Conservation (phyloP, 2,797 vertebrate genomes). For the Pteronotus mesoamericanus region DNA sequence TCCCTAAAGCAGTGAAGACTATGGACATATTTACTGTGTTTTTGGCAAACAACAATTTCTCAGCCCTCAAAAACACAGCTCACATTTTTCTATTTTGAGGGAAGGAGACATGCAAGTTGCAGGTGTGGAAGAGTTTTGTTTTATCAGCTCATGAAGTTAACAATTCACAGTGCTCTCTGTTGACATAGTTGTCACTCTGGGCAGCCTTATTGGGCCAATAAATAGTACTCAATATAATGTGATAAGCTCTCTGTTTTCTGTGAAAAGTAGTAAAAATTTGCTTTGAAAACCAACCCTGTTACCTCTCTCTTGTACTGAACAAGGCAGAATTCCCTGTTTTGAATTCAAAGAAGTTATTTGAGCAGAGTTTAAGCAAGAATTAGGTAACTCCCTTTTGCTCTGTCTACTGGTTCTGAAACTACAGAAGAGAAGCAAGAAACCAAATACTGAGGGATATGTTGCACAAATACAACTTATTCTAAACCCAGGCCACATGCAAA, state of each 20-base stretch:
- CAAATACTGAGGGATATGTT: neutral
- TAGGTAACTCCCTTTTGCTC: neutral
- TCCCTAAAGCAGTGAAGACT: neutral
- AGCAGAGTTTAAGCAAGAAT: neutral
- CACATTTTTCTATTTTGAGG: neutral
- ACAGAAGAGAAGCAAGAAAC: constrained; percentile 19
- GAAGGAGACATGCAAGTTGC: neutral
- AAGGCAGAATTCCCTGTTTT: neutral
- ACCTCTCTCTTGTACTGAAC: neutral
- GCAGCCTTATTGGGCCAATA: neutral
- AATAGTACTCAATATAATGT: neutral
- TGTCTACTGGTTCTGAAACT: neutral
- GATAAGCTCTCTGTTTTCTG: neutral
- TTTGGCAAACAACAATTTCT: neutral
- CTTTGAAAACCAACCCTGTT: neutral
- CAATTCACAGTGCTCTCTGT: neutral
- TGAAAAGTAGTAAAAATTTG: neutral
- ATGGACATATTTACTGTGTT: neutral
- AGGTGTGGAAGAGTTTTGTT: neutral
- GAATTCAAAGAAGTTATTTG: neutral
- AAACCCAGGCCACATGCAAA: neutral
- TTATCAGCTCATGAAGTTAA: neutral
- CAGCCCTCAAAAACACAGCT: neutral
- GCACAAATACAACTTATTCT: neutral
- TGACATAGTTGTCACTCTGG: neutral